Base-by-base conservation (phyloP, 2,113 vertebrate genomes). In the Vidua chalybeata region DNA sequence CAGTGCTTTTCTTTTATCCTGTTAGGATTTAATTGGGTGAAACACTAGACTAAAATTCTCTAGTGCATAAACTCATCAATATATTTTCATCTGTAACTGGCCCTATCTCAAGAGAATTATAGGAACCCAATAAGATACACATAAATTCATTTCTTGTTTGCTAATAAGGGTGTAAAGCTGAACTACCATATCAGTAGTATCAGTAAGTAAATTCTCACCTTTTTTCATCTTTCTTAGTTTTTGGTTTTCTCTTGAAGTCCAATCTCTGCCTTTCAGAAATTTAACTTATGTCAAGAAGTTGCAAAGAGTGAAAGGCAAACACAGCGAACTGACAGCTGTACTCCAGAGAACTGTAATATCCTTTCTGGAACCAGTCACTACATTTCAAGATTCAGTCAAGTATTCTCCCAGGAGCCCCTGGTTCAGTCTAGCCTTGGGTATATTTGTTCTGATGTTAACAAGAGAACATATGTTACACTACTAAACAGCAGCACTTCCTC, bases 1-100 rank as follows among this genome's bases (percentile, higher is more conserved):
- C 24, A 75, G 45, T 27, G 49, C 16, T 95, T 74, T 94, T 59
- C 59, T 92, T 92, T 89, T 54, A 72, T 91, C 37, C 48, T 78
- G 49, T 26, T 89, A 58, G 56, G 76, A 95, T 84, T 89, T 87
- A 90, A 96, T 94, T 91, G 93, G 31, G 58, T 69, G 74, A 93
- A 92, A 88, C 64, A 81, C 19, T 51, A 94, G 33, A 90, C 79
- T 81, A 84, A 67, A 88, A 74, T 68, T 62, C 49, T 87, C 63
- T 51, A 75, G 66, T 18, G 10, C n/a, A 94, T 55, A 78, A 78
- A 89, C 35, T 75, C 54, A 49, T 41, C 56, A 78, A 64, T 51
- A 74, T 8, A 64, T 76, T 91, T 76, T 91, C 84, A 68, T 84
- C 45, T 90, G 49, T 87, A 96, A 79, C 24, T 92, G 68, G 52